Base-by-base conservation (phyloP, 2,113 vertebrate genomes). In the Corydoras maculifer region DNA sequence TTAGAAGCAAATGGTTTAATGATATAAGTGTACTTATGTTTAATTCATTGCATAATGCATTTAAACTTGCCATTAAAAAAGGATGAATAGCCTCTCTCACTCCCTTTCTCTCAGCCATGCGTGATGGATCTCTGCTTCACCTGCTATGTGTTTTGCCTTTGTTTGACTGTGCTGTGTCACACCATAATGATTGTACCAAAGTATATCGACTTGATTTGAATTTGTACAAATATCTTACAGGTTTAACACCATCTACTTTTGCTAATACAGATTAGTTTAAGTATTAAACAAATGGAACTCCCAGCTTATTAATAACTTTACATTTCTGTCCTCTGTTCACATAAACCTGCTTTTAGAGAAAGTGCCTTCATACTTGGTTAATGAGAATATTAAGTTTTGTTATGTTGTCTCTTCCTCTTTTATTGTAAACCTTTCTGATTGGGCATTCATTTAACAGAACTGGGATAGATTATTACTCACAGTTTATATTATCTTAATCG, bases 201-300 rank as follows among this genome's bases (percentile, higher is more conserved):
- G 15, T 61, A 9, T 69, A 53, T 77, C 69, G 59, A 65, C 58
- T 58, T 54, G 68, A 53, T 72, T 65, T 57, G n/a, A 65, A 70
- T 63, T 51, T 59, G 73, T 65, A 76, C 53, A 65, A 61, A 6
- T 14, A 5, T 62, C 65, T 60, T n/a, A 68, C 59, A 68, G 12
- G 78, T 65, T 88, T 85, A 83, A 84, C 82, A 77, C 82, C 76
- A 77, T 85, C 86, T 91, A 88, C 89, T 91, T 89, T 86, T 80
- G 83, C 87, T 90, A 88, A 91, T 90, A 88, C 85, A 89, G 88
- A 91, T 91, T 87, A 90, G 86, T 85, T 85, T 87, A 81, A 79
- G 75, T 87, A 90, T 91, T 86, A 87, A 85, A 88, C 88, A 87
- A 88, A 87, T 86, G 85, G 87, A 84, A 84, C 86, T 83, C 75